Evolutionary conservation across 2,888 invertebrate genomes (phyloP).

Genomic region (Trichopoda pennipes): DNA sequence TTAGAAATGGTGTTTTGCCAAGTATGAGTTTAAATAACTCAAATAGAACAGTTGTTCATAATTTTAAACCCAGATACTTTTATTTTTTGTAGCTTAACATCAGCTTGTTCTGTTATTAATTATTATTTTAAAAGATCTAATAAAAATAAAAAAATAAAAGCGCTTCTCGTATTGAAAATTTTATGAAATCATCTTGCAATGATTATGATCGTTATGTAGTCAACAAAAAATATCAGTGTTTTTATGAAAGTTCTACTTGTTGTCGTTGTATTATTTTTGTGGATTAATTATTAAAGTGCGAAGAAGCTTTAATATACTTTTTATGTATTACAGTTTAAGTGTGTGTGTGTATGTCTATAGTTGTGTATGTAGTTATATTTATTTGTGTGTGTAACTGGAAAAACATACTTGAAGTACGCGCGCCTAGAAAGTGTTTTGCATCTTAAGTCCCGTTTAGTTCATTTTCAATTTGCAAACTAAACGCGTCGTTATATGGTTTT

Average conservation of each 20-base stretch:
- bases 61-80: constrained; percentile 23
- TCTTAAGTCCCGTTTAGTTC: constrained; percentile 68
- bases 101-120: constrained; percentile 43
- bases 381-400: constrained; percentile 32
- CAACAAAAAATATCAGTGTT: constrained; percentile 22
- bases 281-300: constrained; percentile 67
- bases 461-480: constrained; percentile 68
- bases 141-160: constrained; percentile 29
- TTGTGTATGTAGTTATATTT: not conserved
- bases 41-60: constrained; percentile 5
- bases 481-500: constrained; percentile 54
- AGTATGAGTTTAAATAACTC: too few species aligned
- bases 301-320: constrained; percentile 53
- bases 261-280: constrained; percentile 1
- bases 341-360: constrained; percentile 4
- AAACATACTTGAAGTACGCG: constrained; percentile 66
- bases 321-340: not conserved
- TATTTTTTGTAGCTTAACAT: constrained; percentile 28
- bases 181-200: constrained; percentile 29
- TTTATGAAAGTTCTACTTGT: constrained; percentile 62
- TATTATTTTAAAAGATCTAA: constrained; percentile 48
- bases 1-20: too few species aligned
- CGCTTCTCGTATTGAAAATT: constrained; percentile 7
- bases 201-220: constrained; percentile 12
- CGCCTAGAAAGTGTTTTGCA: constrained; percentile 68